Percentiles rank a stretch among this genome's conserved stretches.
These are phyloP conservation scores for Montipora efflorescens DNA, from an alignment of 64 coral and sea anemone species.

Conservation along the genomic window DNA sequence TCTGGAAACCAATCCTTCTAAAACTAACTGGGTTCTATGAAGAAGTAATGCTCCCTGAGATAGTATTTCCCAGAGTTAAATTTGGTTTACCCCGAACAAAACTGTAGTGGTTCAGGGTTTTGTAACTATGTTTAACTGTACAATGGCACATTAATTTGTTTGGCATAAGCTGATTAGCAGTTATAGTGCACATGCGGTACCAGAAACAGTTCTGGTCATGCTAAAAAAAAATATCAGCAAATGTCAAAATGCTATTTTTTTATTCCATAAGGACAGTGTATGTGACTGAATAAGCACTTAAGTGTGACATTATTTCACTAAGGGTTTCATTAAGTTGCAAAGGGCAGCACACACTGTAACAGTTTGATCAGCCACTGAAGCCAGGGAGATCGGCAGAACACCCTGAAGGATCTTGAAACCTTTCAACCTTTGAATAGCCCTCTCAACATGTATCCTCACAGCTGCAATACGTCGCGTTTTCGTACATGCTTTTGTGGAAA, in stretches of 20 bases:
- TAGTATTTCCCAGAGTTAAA: background rate
- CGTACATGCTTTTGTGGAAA: slow-evolving; percentile 52
- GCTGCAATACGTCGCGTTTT: slow-evolving; percentile 61
- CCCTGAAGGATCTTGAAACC: slow-evolving; percentile 39
- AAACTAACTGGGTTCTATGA: slow-evolving; percentile 15
- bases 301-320: background rate
- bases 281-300: background rate
- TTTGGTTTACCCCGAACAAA: background rate
- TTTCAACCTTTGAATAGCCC: slow-evolving; percentile 48
- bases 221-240: background rate
- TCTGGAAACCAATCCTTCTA: slow-evolving; percentile 9
- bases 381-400: slow-evolving; percentile 47
- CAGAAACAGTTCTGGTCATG: background rate
- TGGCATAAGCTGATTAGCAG: slow-evolving; percentile 2
- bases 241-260: background rate
- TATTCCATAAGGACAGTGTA: background rate
- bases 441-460: too few species aligned
- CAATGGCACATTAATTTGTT: background rate
- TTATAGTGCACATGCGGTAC: background rate
- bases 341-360: slow-evolving; percentile 24
- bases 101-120: background rate
- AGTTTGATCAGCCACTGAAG: slow-evolving; percentile 56
- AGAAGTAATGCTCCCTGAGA: slow-evolving; percentile 16
- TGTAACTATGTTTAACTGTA: background rate
- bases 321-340: slow-evolving; percentile 41